Conservation (phyloP, 2,888 invertebrate species). For the Iphiclides podalirius region DNA sequence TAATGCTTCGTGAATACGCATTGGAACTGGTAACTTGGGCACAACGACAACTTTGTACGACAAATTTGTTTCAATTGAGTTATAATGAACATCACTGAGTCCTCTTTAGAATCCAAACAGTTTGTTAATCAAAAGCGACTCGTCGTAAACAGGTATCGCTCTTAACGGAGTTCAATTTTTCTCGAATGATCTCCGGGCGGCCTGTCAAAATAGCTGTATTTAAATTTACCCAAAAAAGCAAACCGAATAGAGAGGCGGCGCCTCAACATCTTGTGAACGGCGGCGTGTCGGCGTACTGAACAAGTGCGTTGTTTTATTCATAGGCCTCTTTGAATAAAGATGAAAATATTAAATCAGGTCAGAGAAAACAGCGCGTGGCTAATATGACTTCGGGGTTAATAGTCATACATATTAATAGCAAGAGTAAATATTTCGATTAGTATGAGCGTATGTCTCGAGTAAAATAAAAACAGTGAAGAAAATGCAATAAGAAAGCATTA, state of each 20-base stretch:
- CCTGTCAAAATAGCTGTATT: slow-evolving; percentile 38
- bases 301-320: slow-evolving; percentile 71
- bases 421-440: slow-evolving; percentile 50
- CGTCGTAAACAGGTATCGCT: too few relatives aligned
- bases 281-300: slow-evolving; percentile 45
- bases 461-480: not conserved
- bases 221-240: slow-evolving; percentile 59
- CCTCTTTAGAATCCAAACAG: too few relatives aligned
- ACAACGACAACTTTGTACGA: too few relatives aligned
- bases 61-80: too few relatives aligned
- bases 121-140: too few relatives aligned
- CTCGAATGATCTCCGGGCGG: not conserved
- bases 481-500: not conserved
- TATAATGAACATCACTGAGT: too few relatives aligned
- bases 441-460: slow-evolving; percentile 23
- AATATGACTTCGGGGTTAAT: slow-evolving; percentile 63
- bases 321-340: slow-evolving; percentile 75
- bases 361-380: slow-evolving; percentile 59
- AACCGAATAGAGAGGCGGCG: slow-evolving; percentile 60
- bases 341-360: slow-evolving; percentile 73
- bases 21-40: too few relatives aligned
- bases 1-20: too few relatives aligned
- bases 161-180: too few relatives aligned
- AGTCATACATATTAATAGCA: slow-evolving; percentile 70
- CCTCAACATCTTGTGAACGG: slow-evolving; percentile 52